Conservation (phyloP, 2,888 invertebrate species). For the Galerucella calmariensis region DNA sequence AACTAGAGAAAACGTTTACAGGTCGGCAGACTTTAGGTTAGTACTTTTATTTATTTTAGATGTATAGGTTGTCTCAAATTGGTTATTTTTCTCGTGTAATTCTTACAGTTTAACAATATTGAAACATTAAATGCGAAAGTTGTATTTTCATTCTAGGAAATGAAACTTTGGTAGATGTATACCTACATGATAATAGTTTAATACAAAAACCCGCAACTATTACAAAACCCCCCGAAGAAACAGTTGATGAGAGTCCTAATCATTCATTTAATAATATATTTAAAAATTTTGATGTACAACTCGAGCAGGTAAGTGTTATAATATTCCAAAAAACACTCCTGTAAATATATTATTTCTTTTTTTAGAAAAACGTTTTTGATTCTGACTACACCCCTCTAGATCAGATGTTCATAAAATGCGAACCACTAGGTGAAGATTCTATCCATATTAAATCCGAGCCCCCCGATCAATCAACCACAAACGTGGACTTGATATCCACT, state of each 20-base stretch:
- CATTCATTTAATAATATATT: constrained; percentile 11
- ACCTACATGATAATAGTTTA: constrained; percentile 66
- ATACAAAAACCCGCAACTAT: constrained; percentile 35
- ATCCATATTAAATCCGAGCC: constrained; percentile 9
- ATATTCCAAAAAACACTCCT: too few species aligned
- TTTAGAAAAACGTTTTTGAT: constrained; percentile 2
- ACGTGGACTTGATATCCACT: constrained; percentile 22
- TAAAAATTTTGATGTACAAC: constrained; percentile 9
- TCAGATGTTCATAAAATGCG: constrained; percentile 7
- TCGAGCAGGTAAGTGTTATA: neutral
- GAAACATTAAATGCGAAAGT: too few species aligned
- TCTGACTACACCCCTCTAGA: constrained; percentile 17
- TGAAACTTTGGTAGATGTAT: constrained; percentile 82
- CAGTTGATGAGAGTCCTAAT: neutral
- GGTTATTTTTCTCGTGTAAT: neutral
- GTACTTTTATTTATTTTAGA: constrained; percentile 37
- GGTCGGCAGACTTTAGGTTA: constrained; percentile 85
- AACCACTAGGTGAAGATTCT: constrained; percentile 1
- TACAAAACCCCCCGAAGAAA: constrained; percentile 26
- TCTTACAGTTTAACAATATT: too few species aligned
- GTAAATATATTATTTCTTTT: neutral
- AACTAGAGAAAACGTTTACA: constrained; percentile 83
- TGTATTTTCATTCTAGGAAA: constrained; percentile 69
- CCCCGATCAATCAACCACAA: constrained; percentile 23
- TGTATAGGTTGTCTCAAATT: neutral